These are phyloP conservation scores for Myotis planiceps DNA, from an alignment of 2,797 vertebrate genomes.

Conservation along the genomic window DNA sequence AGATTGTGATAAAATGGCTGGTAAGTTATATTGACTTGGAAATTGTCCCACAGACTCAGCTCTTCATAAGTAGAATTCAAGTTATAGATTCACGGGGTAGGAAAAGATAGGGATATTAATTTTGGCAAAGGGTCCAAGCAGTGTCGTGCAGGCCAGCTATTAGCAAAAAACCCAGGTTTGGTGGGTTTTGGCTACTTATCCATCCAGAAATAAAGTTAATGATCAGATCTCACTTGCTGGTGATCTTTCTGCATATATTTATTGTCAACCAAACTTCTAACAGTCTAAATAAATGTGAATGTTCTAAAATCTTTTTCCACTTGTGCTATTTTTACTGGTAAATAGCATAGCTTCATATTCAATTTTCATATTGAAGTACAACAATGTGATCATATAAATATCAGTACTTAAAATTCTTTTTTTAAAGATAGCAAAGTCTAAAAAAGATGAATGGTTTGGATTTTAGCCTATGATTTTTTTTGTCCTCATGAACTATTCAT, in stretches of 20 bases:
- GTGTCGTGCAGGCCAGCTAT: background rate
- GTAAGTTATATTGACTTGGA: background rate
- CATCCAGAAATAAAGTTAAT: background rate
- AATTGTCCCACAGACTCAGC: background rate
- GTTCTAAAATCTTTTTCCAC: background rate
- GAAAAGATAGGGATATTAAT: background rate
- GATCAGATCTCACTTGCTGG: background rate
- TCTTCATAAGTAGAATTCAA: constrained; percentile 1
- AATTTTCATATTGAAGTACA: background rate
- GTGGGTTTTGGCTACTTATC: background rate
- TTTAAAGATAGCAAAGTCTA: constrained; percentile 26
- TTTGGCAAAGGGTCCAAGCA: background rate
- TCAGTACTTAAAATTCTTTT: background rate
- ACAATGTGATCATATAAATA: background rate
- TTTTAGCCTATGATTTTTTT: background rate
- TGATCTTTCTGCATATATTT: background rate
- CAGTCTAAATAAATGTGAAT: background rate
- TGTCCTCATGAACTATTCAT: background rate
- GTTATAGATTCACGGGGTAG: background rate
- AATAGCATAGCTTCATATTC: background rate
- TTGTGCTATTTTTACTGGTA: background rate
- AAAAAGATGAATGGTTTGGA: background rate
- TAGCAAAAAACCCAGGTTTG: background rate
- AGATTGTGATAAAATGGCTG: background rate
- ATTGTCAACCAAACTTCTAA: background rate